Conservation (phyloP, 2,888 invertebrate species). For the Drosophila buzzatii region DNA sequence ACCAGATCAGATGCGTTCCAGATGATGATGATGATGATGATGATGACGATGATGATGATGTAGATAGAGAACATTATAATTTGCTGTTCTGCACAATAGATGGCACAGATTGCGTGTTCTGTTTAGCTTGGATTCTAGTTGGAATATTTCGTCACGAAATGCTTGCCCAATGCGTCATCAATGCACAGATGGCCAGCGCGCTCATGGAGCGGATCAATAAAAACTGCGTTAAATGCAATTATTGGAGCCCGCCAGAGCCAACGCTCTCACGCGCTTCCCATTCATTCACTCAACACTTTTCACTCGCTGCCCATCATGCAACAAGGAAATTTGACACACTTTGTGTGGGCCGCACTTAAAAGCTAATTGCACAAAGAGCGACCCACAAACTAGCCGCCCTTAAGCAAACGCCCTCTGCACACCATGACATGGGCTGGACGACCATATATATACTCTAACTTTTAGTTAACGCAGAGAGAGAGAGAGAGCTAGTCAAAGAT, state of each 20-base stretch:
- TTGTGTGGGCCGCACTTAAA: conserved; percentile 32
- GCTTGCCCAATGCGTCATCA: conserved; percentile 29
- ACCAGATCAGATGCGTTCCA: conserved; percentile 32
- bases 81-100: conserved; percentile 21
- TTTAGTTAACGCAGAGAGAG: no score
- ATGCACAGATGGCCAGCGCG: conserved; percentile 26
- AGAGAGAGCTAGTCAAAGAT: neutral
- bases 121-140: neutral
- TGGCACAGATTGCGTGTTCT: conserved; percentile 26
- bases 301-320: neutral
- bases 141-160: conserved; percentile 34
- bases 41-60: neutral
- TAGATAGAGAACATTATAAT: conserved; percentile 3
- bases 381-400: neutral
- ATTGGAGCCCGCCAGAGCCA: neutral
- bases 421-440: neutral
- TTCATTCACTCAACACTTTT: neutral
- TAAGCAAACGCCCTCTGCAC: neutral
- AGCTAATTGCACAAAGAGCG: conserved; percentile 35
- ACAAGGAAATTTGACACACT: conserved; percentile 42
- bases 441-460: conserved; percentile 14
- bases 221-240: conserved; percentile 23
- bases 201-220: conserved; percentile 35
- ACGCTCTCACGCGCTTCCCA: neutral
- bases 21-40: conserved; percentile 9